A percentile compares a stretch with the other conserved stretches of the same genome.
phyloP scores from a whole-genome alignment of 2,113 vertebrate species.

The Cyprinus carpio region DNA sequence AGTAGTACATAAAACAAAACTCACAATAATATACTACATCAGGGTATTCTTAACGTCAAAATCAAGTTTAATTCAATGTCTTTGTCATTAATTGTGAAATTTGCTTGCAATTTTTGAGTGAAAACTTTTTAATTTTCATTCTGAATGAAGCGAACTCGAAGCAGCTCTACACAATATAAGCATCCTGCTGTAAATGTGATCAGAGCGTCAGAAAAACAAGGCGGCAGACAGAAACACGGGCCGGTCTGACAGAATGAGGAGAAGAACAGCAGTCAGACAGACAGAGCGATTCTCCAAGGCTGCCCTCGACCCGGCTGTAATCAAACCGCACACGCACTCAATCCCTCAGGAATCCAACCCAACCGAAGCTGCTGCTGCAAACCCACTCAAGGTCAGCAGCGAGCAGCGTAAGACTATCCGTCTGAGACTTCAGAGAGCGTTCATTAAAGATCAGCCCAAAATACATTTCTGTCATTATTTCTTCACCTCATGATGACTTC shows the following conservation, averaged over 20 bases:
- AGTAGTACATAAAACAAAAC: too few species aligned
- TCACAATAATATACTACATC: too few species aligned
- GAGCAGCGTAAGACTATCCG: background rate
- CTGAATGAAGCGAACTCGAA: too few species aligned
- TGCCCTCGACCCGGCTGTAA: conserved; percentile 43
- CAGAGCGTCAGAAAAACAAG: background rate
- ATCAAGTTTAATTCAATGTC: too few species aligned
- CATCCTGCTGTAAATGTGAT: background rate
- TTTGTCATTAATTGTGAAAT: too few species aligned
- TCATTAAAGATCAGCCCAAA: background rate
- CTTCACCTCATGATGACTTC: background rate
- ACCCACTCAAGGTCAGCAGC: conserved; percentile 64
- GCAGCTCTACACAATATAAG: background rate
- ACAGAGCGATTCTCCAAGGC: conserved; percentile 3
- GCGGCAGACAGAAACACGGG: background rate
- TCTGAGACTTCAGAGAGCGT: background rate
- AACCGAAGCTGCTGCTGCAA: conserved; percentile 41
- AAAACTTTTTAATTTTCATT: too few species aligned
- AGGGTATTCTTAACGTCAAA: too few species aligned
- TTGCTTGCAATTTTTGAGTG: too few species aligned
- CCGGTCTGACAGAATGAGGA: conserved; percentile 10
- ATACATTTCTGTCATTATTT: background rate
- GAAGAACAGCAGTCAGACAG: background rate
- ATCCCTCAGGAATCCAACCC: conserved; percentile 54
- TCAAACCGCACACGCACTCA: conserved; percentile 28